Conservation (phyloP, 2,888 invertebrate species). For the Endomychus coccineus region DNA sequence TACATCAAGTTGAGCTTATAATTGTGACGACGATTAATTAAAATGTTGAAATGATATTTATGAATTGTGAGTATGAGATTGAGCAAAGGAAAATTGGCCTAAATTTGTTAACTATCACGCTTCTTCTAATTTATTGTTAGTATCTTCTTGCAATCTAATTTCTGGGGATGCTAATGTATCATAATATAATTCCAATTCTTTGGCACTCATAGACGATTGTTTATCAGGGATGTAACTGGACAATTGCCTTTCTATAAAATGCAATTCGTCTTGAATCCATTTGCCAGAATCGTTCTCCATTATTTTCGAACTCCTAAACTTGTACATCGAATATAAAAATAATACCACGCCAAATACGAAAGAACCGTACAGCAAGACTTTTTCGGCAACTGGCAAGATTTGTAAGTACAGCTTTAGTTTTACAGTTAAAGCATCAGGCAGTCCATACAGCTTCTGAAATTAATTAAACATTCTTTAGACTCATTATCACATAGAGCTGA, state of each 20-base stretch:
- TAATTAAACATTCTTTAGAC: too few relatives aligned
- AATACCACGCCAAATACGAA: slow-evolving; percentile 48
- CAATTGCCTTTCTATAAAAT: slow-evolving; percentile 32
- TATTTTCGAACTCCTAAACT: slow-evolving; percentile 27
- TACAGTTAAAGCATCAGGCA: slow-evolving; percentile 55
- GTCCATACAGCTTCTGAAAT: slow-evolving; percentile 60
- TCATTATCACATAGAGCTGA: slow-evolving; percentile 16
- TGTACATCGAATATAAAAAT: slow-evolving; percentile 47
- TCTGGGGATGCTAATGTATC: too few relatives aligned
- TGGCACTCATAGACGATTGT: slow-evolving; percentile 28
- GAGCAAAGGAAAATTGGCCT: too few relatives aligned
- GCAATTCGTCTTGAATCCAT: slow-evolving; percentile 36
- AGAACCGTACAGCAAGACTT: slow-evolving; percentile 48
- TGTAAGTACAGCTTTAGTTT: slow-evolving; percentile 69
- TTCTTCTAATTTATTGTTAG: too few relatives aligned
- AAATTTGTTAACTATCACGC: too few relatives aligned
- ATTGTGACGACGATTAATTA: too few relatives aligned
- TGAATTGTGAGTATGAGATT: too few relatives aligned
- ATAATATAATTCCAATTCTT: slow-evolving; percentile 38
- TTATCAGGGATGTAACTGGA: slow-evolving; percentile 34
- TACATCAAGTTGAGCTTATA: too few relatives aligned
- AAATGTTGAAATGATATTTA: too few relatives aligned
- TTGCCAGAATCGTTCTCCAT: slow-evolving; percentile 14
- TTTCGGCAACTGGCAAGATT: slow-evolving; percentile 58
- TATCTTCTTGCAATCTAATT: too few relatives aligned